phyloP scores from a whole-genome alignment of 2,113 vertebrate genomes.

The Danionella cerebrum region DNA sequence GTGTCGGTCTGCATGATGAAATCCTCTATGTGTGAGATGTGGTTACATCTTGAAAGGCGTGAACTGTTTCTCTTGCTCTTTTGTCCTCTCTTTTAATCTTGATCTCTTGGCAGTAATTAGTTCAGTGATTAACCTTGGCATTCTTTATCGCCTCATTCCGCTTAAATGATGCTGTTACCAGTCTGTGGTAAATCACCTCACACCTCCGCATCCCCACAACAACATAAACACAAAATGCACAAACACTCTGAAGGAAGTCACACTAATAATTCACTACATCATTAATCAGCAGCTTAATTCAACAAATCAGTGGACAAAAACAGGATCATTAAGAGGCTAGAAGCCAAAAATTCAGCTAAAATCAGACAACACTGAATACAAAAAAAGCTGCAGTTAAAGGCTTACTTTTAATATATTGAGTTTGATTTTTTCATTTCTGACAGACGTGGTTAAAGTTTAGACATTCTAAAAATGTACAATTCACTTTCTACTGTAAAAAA shows the following conservation, averaged over 20 bases:
- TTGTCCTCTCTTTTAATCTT: constrained; percentile 19
- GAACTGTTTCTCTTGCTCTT: neutral
- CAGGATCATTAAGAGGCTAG: too few species aligned
- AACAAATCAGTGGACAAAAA: too few species aligned
- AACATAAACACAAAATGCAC: constrained; percentile 6
- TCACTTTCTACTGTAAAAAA: too few species aligned
- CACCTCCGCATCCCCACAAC: constrained; percentile 6
- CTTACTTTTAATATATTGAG: too few species aligned
- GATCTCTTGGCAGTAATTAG: constrained; percentile 32
- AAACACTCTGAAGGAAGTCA: neutral
- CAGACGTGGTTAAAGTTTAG: too few species aligned
- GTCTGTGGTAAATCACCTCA: constrained; percentile 23
- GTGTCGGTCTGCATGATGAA: neutral
- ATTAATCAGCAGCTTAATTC: neutral
- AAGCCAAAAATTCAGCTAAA: too few species aligned
- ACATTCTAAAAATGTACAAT: too few species aligned
- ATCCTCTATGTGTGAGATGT: neutral
- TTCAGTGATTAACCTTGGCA: constrained; percentile 38
- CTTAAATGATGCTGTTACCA: constrained; percentile 37
- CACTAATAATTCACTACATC: neutral
- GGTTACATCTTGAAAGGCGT: neutral
- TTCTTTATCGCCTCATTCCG: constrained; percentile 28
- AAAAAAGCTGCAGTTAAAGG: too few species aligned
- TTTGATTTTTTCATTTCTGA: too few species aligned
- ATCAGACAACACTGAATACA: too few species aligned